Conservation (phyloP, 2,888 invertebrate species). For the Pyrrhia umbra region DNA sequence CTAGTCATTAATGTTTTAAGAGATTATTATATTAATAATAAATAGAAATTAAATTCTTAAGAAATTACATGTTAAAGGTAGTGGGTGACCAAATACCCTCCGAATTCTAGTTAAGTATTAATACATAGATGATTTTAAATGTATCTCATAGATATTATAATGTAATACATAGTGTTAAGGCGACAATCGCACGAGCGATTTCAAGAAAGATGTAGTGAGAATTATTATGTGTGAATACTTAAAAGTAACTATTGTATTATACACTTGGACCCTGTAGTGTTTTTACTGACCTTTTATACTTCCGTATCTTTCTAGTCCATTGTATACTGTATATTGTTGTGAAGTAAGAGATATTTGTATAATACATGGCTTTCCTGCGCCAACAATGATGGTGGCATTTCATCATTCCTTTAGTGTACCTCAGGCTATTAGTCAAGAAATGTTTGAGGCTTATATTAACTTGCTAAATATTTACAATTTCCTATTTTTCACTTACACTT, state of each 20-base stretch:
- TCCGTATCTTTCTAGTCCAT: slow-evolving; percentile 76
- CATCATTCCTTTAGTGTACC: slow-evolving; percentile 33
- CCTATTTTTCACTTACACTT: slow-evolving; percentile 44
- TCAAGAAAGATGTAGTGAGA: slow-evolving; percentile 87
- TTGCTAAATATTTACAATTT: slow-evolving; percentile 22
- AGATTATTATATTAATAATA: slow-evolving; percentile 50
- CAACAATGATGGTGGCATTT: slow-evolving; percentile 20
- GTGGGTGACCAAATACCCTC: slow-evolving; percentile 79
- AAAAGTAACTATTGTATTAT: slow-evolving; percentile 77
- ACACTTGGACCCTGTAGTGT: slow-evolving; percentile 84
- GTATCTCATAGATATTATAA: slow-evolving; percentile 61
- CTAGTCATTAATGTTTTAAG: slow-evolving; percentile 68
- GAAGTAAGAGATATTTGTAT: slow-evolving; percentile 47
- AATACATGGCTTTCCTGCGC: slow-evolving; percentile 31
- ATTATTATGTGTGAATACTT: slow-evolving; percentile 69
- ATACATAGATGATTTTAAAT: slow-evolving; percentile 66
- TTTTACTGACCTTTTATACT: slow-evolving; percentile 88
- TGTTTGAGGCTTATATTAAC: slow-evolving; percentile 39
- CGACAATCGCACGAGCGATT: slow-evolving; percentile 69
- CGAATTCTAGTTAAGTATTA: slow-evolving; percentile 80
- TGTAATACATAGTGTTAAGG: slow-evolving; percentile 52
- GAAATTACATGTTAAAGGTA: slow-evolving; percentile 60
- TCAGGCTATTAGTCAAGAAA: slow-evolving; percentile 40
- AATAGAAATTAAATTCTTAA: slow-evolving; percentile 43
- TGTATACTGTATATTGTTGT: slow-evolving; percentile 58